Evolutionary conservation across 1,140 invertebrate species (phyloP).

Genomic region (Carposina sasakii): DNA sequence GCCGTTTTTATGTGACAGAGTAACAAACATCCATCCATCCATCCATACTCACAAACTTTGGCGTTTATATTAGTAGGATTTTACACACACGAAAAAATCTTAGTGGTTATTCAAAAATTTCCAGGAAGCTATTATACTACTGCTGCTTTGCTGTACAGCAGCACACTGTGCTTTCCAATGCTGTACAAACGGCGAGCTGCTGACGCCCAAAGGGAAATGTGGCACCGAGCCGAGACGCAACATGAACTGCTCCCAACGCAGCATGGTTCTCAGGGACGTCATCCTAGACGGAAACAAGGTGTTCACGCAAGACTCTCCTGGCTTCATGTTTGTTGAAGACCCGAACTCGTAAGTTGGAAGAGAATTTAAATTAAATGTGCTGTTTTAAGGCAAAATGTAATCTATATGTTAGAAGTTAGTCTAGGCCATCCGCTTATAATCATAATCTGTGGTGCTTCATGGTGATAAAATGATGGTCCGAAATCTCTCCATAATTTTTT

Average conservation of each 20-base stretch:
- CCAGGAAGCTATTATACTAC: conserved; percentile 35
- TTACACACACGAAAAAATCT: too few relatives aligned
- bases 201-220: conserved; percentile 33
- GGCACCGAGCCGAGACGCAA: conserved; percentile 15
- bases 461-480: too few relatives aligned
- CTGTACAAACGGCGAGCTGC: conserved; percentile 34
- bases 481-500: too few relatives aligned
- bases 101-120: conserved; percentile 10
- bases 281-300: conserved; percentile 44
- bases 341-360: conserved; percentile 45
- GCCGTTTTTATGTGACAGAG: too few relatives aligned
- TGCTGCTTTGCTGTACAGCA: conserved; percentile 30
- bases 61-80: too few relatives aligned
- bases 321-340: conserved; percentile 47
- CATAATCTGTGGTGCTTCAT: too few relatives aligned
- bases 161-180: conserved; percentile 29
- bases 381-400: too few relatives aligned
- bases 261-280: conserved; percentile 45
- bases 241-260: conserved; percentile 43
- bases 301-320: conserved; percentile 46
- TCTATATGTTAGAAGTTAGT: too few relatives aligned
- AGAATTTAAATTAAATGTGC: too few relatives aligned
- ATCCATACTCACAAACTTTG: too few relatives aligned
- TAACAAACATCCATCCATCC: too few relatives aligned
- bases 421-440: too few relatives aligned